These are phyloP conservation scores for Pandemis corylana DNA, from an alignment of 2,888 invertebrate genomes.

Conservation along the genomic window DNA sequence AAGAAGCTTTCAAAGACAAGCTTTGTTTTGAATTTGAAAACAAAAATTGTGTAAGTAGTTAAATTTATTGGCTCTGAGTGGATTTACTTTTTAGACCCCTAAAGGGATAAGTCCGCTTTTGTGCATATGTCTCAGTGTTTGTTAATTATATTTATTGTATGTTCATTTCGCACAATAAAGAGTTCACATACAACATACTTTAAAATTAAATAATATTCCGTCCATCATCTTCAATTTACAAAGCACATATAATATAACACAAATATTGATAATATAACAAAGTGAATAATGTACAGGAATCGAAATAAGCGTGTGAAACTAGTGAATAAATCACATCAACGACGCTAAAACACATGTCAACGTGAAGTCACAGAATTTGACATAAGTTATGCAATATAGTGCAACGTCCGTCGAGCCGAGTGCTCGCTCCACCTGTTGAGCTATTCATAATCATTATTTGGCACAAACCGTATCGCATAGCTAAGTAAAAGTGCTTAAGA, in stretches of 20 bases:
- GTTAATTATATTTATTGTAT: too few species aligned
- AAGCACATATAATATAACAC: background rate
- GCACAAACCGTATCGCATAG: background rate
- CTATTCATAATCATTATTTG: conserved; percentile 26
- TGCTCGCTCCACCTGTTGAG: conserved; percentile 35
- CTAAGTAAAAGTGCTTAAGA: background rate
- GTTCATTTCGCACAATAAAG: too few species aligned
- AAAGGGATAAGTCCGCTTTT: too few species aligned
- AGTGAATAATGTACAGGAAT: background rate
- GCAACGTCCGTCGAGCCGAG: conserved; percentile 17
- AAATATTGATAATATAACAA: background rate
- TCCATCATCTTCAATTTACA: background rate
- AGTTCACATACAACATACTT: too few species aligned
- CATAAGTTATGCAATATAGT: conserved; percentile 31
- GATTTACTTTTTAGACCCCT: too few species aligned
- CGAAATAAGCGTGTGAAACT: background rate
- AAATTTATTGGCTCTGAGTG: background rate
- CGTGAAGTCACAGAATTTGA: conserved; percentile 26
- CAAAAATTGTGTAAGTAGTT: background rate
- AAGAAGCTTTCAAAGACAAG: background rate
- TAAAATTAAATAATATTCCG: background rate
- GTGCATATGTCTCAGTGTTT: too few species aligned
- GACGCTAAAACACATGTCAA: conserved; percentile 8
- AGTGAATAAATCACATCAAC: background rate
- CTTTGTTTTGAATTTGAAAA: background rate